Base-by-base conservation (phyloP, 1,140 invertebrate genomes). In the Sycophila sp. region DNA sequence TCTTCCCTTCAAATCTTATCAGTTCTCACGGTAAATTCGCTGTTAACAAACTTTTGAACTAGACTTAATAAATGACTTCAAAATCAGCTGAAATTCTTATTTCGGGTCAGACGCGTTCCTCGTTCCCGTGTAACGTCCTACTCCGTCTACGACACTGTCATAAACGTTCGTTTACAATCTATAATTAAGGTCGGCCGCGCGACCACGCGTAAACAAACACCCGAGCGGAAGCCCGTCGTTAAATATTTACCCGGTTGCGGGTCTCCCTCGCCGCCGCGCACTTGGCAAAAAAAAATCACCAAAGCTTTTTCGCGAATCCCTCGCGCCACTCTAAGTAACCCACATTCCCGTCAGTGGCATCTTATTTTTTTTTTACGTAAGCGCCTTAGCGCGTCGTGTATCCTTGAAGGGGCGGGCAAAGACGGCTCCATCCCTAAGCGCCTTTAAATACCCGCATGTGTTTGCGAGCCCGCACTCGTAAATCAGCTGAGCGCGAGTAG, bases 241-340 rank as follows among this genome's bases (percentile, higher is more conserved):
- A 63, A 70, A 70, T 70, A 63, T 70, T 70, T 70, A 70, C 30
- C 17, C 67, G 40, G 24, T n/a, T n/a, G n/a, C n/a, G n/a, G n/a
- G n/a, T n/a, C n/a, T n/a, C n/a, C n/a, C n/a, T n/a, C n/a, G n/a
- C n/a, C n/a, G 55, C 19, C 28, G 38, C 24, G 58, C 56, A 3
- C 19, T 42, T 42, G 42, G n/a, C n/a, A 40, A 4, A 47, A 22
- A 47, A 11, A 22, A 47, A 47, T 22, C 17, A n/a, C n/a, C n/a
- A n/a, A n/a, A n/a, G n/a, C n/a, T n/a, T n/a, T n/a, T n/a, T n/a
- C n/a, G n/a, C n/a, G n/a, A n/a, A n/a, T n/a, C n/a, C n/a, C n/a
- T n/a, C n/a, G n/a, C n/a, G n/a, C n/a, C n/a, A n/a, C n/a, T n/a
- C n/a, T n/a, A n/a, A n/a, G n/a, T n/a, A n/a, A n/a, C n/a, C n/a